Base-by-base conservation (phyloP, 2,113 vertebrate species). In the Melanocharis versteri region DNA sequence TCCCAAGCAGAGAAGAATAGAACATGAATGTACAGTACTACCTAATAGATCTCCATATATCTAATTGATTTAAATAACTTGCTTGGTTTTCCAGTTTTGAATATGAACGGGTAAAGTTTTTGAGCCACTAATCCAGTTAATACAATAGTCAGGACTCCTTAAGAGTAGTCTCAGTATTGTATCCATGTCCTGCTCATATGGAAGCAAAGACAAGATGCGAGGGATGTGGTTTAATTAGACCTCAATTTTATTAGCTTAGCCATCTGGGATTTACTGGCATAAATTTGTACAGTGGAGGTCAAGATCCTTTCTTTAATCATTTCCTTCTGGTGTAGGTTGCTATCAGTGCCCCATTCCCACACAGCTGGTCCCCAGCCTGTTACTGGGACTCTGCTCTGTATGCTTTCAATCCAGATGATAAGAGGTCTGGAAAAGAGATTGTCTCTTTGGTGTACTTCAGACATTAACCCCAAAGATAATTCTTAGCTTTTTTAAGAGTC, bases 201-300 rank as follows among this genome's bases (percentile, higher is more conserved):
- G 91, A 89, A 93, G 71, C 71, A 88, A 92, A 92, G 91, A 90
- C 88, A 88, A 95, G 94, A 95, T 93, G 88, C 95, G 87, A 92
- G 89, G 89, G 94, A 94, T 94, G 94, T 90, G 96, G 79, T 97
- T 95, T 97, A 96, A 97, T 97, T 97, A 93, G 95, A 77, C 72
- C 80, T 93, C 94, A 60, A 10, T 83, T 96, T 97, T 96, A 96
- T 97, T 97, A 92, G 47, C 33, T 89, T 93, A 94, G 60, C 91
- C 96, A 93, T 95, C 86, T 96, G 94, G 80, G 95, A 92, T 90
- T 97, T 97, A 83, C 94, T 96, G 94, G 93, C 91, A 95, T 94
- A 93, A 89, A 93, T 95, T 95, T 93, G 86, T 96, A 95, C 93
- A 96, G 68, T 90, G 93, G 71, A 83, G 95, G 94, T 97, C 96